Conservation (phyloP, 2,888 invertebrate species). For the Molanna angustata region DNA sequence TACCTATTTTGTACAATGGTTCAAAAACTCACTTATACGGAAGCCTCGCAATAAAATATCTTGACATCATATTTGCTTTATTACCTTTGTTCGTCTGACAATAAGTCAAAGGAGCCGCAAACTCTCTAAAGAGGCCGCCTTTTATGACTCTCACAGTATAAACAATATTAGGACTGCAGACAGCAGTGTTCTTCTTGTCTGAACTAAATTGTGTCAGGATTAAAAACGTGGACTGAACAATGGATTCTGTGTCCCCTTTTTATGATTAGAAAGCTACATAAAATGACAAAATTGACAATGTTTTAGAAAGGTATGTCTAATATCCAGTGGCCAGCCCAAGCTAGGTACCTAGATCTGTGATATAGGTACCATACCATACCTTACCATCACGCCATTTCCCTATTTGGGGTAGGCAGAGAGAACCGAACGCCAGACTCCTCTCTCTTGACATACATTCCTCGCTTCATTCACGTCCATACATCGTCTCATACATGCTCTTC, state of each 20-base stretch:
- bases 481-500: too few relatives aligned
- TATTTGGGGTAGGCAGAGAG: too few relatives aligned
- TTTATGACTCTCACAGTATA: constrained; percentile 8
- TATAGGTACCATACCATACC: too few relatives aligned
- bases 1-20: neutral
- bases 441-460: too few relatives aligned
- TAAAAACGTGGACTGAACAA: constrained; percentile 11
- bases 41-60: constrained; percentile 15
- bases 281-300: too few relatives aligned
- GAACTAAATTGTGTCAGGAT: constrained; percentile 19
- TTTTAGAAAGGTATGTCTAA: too few relatives aligned
- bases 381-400: too few relatives aligned
- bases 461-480: too few relatives aligned
- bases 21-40: constrained; percentile 12
- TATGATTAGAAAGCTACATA: constrained; percentile 4
- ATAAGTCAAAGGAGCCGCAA: constrained; percentile 7
- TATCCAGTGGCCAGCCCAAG: too few relatives aligned
- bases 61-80: constrained; percentile 7
- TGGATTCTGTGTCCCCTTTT: constrained; percentile 2
- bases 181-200: neutral
- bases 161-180: neutral
- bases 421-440: too few relatives aligned
- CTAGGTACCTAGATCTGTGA: too few relatives aligned
- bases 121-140: neutral
- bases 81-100: constrained; percentile 4